phyloP scores from a whole-genome alignment of 2,888 invertebrate genomes.

The Periphyllus acericola region DNA sequence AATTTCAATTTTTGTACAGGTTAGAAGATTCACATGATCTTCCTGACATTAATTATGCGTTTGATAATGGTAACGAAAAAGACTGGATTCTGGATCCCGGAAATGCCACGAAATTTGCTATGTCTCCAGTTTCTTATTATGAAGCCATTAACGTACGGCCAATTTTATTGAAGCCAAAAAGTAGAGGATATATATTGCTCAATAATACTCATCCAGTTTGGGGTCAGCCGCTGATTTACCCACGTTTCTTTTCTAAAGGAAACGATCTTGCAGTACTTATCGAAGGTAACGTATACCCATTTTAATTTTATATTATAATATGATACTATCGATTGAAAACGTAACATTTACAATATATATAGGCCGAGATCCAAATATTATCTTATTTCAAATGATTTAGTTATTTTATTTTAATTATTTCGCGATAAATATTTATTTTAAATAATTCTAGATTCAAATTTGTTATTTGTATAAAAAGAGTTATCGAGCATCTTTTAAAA shows the following conservation, averaged over 20 bases:
- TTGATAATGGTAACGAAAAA: constrained; percentile 72
- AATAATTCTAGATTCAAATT: too few relatives aligned
- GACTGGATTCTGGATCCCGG: constrained; percentile 73
- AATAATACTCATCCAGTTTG: constrained; percentile 77
- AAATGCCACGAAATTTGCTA: constrained; percentile 69
- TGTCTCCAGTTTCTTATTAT: constrained; percentile 74
- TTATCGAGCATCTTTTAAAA: too few relatives aligned
- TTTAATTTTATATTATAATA: too few relatives aligned
- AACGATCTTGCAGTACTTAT: constrained; percentile 68
- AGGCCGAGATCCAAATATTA: too few relatives aligned
- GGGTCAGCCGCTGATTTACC: constrained; percentile 78
- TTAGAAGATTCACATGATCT: constrained; percentile 65
- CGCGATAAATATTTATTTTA: too few relatives aligned
- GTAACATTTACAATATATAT: too few relatives aligned
- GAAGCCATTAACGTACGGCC: constrained; percentile 70
- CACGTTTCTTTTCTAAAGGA: constrained; percentile 74
- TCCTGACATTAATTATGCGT: constrained; percentile 77
- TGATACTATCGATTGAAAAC: too few relatives aligned
- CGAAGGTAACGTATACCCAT: constrained; percentile 62
- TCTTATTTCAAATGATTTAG: too few relatives aligned
- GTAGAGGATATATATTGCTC: constrained; percentile 74
- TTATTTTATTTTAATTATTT: too few relatives aligned
- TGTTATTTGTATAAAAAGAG: too few relatives aligned
- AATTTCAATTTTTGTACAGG: constrained; percentile 35
- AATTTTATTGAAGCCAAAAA: constrained; percentile 74